A percentile compares a stretch with the other conserved stretches of the same genome.
Conservation (phyloP, 1,140 invertebrate species). For the Yoshiicerus persimilis region DNA sequence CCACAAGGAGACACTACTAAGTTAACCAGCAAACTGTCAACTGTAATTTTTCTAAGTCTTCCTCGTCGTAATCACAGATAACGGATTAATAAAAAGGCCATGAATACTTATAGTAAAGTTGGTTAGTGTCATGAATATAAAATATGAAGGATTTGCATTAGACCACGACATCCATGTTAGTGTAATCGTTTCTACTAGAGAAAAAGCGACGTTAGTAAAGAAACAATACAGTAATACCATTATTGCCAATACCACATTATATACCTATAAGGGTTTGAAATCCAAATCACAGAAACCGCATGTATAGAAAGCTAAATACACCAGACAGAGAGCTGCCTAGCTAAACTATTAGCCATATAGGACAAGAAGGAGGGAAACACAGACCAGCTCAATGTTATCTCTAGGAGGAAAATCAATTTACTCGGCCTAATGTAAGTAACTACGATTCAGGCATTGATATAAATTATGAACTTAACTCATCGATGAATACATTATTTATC, state of each 20-base stretch:
- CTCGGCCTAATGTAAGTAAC: not conserved
- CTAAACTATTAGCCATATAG: not conserved
- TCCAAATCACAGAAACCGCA: not conserved
- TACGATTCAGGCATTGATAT: not conserved
- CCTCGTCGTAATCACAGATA: not conserved
- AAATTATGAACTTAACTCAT: not conserved
- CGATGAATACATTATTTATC: not conserved
- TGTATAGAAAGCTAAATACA: not conserved
- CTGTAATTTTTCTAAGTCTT: not conserved
- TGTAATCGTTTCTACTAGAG: not conserved
- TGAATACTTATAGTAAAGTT: not conserved
- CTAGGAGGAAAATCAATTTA: constrained; percentile 7
- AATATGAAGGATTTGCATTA: not conserved
- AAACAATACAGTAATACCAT: not conserved
- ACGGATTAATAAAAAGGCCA: constrained; percentile 17
- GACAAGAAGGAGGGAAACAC: not conserved
- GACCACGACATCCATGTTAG: not conserved
- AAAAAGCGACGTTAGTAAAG: not conserved
- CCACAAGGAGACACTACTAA: not conserved
- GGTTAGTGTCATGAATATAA: not conserved
- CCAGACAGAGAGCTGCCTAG: no score
- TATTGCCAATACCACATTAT: not conserved
- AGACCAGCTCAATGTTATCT: not conserved
- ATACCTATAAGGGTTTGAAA: not conserved
- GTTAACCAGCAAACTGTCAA: constrained; percentile 2